Evolutionary conservation across 2,113 vertebrate genomes (phyloP).

Genomic region (Amblyornis subalaris): DNA sequence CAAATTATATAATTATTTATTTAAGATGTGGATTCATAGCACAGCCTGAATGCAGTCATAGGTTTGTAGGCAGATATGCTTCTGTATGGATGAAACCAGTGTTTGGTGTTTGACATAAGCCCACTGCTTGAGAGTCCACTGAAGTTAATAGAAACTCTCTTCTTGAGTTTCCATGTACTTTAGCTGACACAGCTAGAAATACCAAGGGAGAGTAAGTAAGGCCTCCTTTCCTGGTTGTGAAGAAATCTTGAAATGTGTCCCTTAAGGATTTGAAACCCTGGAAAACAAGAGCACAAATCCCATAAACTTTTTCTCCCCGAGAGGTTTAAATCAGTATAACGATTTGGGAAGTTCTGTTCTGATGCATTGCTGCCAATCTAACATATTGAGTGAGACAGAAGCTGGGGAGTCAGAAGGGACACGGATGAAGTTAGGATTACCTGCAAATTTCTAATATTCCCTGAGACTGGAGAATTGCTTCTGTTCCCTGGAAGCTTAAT

Average conservation of each 20-base stretch:
- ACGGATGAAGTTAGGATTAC: background rate
- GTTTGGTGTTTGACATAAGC: background rate
- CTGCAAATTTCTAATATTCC: background rate
- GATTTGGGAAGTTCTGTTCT: background rate
- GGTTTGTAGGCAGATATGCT: background rate
- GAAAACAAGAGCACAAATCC: background rate
- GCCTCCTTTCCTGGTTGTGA: background rate
- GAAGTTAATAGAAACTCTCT: background rate
- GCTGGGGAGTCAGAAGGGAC: background rate
- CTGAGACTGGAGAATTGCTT: background rate
- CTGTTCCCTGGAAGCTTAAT: slow-evolving; percentile 10
- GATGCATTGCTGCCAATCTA: background rate
- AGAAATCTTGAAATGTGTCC: background rate
- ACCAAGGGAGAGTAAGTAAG: background rate
- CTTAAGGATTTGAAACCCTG: background rate
- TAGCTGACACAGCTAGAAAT: background rate
- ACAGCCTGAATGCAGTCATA: background rate
- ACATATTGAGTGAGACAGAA: background rate
- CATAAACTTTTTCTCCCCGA: background rate
- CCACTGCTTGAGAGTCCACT: background rate
- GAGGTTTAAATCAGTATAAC: background rate
- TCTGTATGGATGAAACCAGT: background rate
- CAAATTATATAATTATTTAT: background rate
- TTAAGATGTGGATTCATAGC: background rate
- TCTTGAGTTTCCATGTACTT: background rate